phyloP scores from a whole-genome alignment of 1,140 invertebrate genomes.

The Drosophila littoralis region DNA sequence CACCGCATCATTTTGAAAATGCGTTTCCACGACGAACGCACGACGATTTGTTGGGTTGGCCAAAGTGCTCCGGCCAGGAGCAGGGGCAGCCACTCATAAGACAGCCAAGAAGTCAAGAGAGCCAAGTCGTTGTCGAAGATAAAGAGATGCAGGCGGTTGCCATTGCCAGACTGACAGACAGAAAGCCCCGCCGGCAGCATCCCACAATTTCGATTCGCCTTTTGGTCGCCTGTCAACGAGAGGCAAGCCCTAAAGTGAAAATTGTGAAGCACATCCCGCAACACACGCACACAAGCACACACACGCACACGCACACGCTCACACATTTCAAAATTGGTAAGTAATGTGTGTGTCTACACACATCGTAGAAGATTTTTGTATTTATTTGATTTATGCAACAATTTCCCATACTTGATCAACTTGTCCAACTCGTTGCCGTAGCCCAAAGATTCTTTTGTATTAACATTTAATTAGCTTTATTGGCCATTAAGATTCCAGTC shows the following conservation, averaged over 20 bases:
- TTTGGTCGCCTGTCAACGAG: constrained; percentile 58
- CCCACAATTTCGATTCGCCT: constrained; percentile 30
- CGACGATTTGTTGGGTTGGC: constrained; percentile 79
- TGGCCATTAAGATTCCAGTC: constrained; percentile 75
- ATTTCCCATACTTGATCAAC: constrained; percentile 63
- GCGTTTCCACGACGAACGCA: constrained; percentile 67
- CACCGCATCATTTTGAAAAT: constrained; percentile 83
- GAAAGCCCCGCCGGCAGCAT: constrained; percentile 6
- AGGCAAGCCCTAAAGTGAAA: constrained; percentile 29
- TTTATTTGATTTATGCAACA: constrained; percentile 65
- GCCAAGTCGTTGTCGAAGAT: constrained; percentile 58
- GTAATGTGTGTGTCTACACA: constrained; percentile 24
- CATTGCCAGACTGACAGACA: constrained; percentile 15
- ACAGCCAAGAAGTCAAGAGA: constrained; percentile 66
- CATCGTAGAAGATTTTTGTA: neutral
- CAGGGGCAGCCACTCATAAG: constrained; percentile 56
- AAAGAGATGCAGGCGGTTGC: constrained; percentile 71
- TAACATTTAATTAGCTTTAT: constrained; percentile 75
- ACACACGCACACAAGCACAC: constrained; percentile 13
- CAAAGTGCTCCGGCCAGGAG: constrained; percentile 45
- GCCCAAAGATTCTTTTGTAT: constrained; percentile 19
- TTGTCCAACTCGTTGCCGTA: constrained; percentile 24
- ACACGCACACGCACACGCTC: neutral
- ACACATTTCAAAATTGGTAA: constrained; percentile 46
- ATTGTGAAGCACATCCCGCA: constrained; percentile 18